Evolutionary conservation across 2,113 vertebrate species (phyloP).

Genomic region (Dipodomys ordii): DNA sequence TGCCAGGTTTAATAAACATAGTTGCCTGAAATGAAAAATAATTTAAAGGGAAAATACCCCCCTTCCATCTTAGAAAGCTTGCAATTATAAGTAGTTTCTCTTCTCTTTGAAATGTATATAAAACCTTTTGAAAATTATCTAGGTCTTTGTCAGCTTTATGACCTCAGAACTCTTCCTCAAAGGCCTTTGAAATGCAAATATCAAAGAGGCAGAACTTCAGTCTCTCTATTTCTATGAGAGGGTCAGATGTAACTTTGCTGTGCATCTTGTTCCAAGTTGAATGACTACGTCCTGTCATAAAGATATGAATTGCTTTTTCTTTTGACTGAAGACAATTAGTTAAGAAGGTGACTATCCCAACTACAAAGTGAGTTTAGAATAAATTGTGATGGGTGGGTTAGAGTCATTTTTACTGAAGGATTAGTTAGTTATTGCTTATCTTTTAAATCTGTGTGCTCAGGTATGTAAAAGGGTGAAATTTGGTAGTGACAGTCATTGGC

Average conservation of each 20-base stretch:
- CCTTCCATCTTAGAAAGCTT: not conserved
- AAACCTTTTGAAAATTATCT: not conserved
- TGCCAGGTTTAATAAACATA: too few relatives aligned
- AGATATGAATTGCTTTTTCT: not conserved
- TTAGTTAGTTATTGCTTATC: not conserved
- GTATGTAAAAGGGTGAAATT: not conserved
- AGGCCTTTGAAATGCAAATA: constrained; percentile 27
- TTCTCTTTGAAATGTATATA: constrained; percentile 19
- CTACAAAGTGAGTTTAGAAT: not conserved
- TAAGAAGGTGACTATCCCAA: not conserved
- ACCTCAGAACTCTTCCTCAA: not conserved
- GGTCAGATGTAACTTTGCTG: not conserved
- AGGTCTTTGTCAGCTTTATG: not conserved
- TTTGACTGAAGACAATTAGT: not conserved
- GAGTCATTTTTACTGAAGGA: not conserved
- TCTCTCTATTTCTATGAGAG: not conserved
- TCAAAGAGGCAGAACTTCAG: not conserved
- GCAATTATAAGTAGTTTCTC: not conserved
- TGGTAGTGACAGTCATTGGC: not conserved
- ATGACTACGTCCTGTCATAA: not conserved
- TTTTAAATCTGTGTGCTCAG: not conserved
- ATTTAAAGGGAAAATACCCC: not conserved
- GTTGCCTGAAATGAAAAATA: not conserved
- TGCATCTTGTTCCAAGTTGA: not conserved
- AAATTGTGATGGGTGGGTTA: not conserved